phyloP scores from a whole-genome alignment of 1,140 invertebrate genomes.

The Cepaea nemoralis region DNA sequence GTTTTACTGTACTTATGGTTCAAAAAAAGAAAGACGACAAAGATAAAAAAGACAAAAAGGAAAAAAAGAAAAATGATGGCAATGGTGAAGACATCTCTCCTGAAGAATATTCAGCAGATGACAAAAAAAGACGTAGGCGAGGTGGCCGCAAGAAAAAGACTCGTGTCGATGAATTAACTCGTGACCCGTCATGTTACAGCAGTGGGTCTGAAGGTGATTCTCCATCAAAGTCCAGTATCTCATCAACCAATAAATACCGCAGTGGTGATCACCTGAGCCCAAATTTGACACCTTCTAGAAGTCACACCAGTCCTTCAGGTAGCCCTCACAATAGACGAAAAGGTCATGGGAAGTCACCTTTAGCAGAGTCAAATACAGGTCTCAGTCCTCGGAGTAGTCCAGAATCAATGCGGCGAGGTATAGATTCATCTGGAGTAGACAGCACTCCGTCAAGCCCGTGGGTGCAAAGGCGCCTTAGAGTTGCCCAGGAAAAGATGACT shows the following conservation, averaged over 20 bases:
- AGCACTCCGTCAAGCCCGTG: slow-evolving; percentile 71
- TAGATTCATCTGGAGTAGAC: slow-evolving; percentile 55
- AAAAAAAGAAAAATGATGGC: slow-evolving; percentile 28
- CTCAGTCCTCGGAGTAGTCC: slow-evolving; percentile 68
- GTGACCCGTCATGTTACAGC: slow-evolving; percentile 64
- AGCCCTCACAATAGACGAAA: slow-evolving; percentile 61
- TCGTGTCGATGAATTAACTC: slow-evolving; percentile 58
- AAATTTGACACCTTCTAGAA: slow-evolving; percentile 53
- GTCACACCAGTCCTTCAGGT: slow-evolving; percentile 63
- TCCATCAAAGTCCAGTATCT: slow-evolving; percentile 27
- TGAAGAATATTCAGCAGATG: slow-evolving; percentile 53
- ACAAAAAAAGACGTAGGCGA: slow-evolving; percentile 62
- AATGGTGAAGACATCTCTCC: slow-evolving; percentile 45
- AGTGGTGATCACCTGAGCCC: slow-evolving; percentile 58
- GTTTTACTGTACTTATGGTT: too few relatives aligned
- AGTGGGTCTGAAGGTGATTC: slow-evolving; percentile 67
- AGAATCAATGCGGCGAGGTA: slow-evolving; percentile 57
- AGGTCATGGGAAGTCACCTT: slow-evolving; percentile 65
- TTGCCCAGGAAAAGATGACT: slow-evolving; percentile 60
- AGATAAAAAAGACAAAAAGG: slow-evolving; percentile 18
- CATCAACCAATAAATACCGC: slow-evolving; percentile 21
- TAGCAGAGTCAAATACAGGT: slow-evolving; percentile 53
- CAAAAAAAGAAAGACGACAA: slow-evolving; percentile 63
- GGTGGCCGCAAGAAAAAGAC: slow-evolving; percentile 62
- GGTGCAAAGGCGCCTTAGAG: slow-evolving; percentile 73